Evolutionary conservation across 1,140 invertebrate species (phyloP).

Genomic region (Drosophila willistoni): DNA sequence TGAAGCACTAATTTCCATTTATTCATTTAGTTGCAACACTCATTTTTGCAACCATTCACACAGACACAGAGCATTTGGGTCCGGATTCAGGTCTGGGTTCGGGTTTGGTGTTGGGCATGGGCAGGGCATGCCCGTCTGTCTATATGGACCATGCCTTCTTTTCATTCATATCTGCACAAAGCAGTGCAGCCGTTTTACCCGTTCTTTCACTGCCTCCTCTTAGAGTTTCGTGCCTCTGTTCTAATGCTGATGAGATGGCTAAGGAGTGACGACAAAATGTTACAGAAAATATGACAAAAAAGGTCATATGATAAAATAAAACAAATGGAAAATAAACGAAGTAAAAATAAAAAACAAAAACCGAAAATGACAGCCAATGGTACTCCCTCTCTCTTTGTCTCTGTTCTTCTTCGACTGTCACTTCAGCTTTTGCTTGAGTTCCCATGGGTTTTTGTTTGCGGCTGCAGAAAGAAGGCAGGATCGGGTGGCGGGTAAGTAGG

Average conservation of each 20-base stretch:
- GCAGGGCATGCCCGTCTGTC: neutral
- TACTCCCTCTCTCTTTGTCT: neutral
- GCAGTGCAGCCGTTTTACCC: conserved; percentile 36
- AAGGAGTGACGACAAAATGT: conserved; percentile 57
- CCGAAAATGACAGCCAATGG: conserved; percentile 65
- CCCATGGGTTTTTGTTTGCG: conserved; percentile 74
- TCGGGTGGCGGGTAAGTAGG: neutral
- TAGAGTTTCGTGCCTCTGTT: conserved; percentile 15
- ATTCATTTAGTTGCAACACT: conserved; percentile 77
- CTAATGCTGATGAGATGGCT: conserved; percentile 38
- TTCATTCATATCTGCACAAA: conserved; percentile 59
- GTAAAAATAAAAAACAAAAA: conserved; percentile 52
- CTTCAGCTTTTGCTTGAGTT: conserved; percentile 68
- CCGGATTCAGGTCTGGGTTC: conserved; percentile 1
- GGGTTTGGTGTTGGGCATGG: conserved; percentile 20
- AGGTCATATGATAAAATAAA: conserved; percentile 50
- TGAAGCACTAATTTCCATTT: conserved; percentile 69
- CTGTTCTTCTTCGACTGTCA: conserved; percentile 33
- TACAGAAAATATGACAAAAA: conserved; percentile 61
- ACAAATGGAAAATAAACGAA: conserved; percentile 34
- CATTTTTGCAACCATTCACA: conserved; percentile 63
- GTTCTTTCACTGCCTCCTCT: neutral
- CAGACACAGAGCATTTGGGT: conserved; percentile 34
- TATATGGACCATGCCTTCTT: conserved; percentile 13
- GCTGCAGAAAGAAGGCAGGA: conserved; percentile 19